Conservation (phyloP, 1,140 invertebrate genomes). For the Aphelenchoides besseyi region DNA sequence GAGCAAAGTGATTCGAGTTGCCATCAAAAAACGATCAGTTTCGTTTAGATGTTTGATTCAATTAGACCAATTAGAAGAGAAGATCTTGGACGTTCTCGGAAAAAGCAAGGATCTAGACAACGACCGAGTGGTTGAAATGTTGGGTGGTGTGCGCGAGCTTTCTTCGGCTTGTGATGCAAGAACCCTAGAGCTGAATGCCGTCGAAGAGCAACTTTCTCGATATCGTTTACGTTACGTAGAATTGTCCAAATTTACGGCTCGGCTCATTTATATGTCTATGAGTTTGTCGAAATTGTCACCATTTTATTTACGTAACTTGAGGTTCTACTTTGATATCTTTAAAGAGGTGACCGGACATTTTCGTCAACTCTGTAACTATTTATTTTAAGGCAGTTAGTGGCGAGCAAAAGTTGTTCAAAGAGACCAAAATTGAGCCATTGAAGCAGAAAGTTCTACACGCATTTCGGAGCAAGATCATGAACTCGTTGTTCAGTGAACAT, state of each 20-base stretch:
- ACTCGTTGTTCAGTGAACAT: conserved; percentile 38
- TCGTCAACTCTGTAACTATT: too few relatives aligned
- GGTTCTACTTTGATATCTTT: conserved; percentile 39
- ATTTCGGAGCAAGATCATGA: conserved; percentile 30
- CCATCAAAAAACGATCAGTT: conserved; percentile 3
- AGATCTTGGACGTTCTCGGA: conserved; percentile 31
- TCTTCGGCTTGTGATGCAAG: not conserved
- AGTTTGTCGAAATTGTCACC: conserved; percentile 35
- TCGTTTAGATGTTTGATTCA: conserved; percentile 33
- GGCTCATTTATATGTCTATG: conserved; percentile 32
- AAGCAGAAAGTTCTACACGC: conserved; percentile 35
- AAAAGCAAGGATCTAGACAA: conserved; percentile 44
- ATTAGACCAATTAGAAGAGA: conserved; percentile 36
- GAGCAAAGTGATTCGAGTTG: conserved; percentile 28
- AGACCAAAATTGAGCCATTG: conserved; percentile 27
- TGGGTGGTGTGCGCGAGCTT: conserved; percentile 24
- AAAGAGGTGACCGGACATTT: conserved; percentile 34
- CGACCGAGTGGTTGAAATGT: conserved; percentile 40
- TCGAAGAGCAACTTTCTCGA: conserved; percentile 27
- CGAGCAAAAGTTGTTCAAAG: conserved; percentile 23
- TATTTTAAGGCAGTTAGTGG: conserved; percentile 29
- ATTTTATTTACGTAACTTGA: conserved; percentile 33
- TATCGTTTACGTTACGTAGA: conserved; percentile 27
- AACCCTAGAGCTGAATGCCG: conserved; percentile 17
- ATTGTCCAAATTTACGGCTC: conserved; percentile 29